Base-by-base conservation (phyloP, 1,140 invertebrate genomes). In the Leptinotarsa texana region DNA sequence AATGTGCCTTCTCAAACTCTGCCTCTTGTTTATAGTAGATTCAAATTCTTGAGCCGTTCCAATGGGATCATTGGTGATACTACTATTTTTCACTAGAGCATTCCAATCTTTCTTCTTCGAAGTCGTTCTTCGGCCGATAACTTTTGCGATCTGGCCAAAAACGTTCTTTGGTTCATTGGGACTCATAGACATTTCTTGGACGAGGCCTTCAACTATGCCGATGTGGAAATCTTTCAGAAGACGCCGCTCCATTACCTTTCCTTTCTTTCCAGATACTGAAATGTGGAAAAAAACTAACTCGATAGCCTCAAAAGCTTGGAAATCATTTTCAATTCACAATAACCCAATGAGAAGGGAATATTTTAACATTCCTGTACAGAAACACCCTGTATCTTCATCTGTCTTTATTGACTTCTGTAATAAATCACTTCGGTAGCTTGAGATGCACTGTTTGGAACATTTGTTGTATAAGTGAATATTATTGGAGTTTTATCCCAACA, bases 171-270 rank as follows among this genome's bases (percentile, higher is more conserved):
- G 89, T 74, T 79, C 77, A 6, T 72, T 73, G 21, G 70, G 49
- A 33, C 90, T 91, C 62, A 92, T 89, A 74, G 47, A 80, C 83
- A 66, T 89, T 88, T 75, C 90, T 89, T 4, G 90, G 84, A 11
- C 87, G 81, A 70, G 88, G 2, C 75, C 74, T 51, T 79, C 87
- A 6, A 93, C 89, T 0, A 93, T 91, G 0, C 92, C 89, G 42
- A 96, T 92, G 80, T 94, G 93, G 86, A 96, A 96, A 83, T 94
- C 93, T 83, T 94, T 94, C 90, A 96, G 93, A 27, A 96, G 85
- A 0, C 92, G 88, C 22, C 94, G 87, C 81, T 96, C 94, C 93
- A 94, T 94, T 0, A 93, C 86, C 81, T 92, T 92, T 85, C 92
- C 93, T 73, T 92, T 92, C 79, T 92, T 93, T 63, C 70, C 70